Conservation (phyloP, 64 coral and sea anemone genomes). For the Pachyseris speciosa region DNA sequence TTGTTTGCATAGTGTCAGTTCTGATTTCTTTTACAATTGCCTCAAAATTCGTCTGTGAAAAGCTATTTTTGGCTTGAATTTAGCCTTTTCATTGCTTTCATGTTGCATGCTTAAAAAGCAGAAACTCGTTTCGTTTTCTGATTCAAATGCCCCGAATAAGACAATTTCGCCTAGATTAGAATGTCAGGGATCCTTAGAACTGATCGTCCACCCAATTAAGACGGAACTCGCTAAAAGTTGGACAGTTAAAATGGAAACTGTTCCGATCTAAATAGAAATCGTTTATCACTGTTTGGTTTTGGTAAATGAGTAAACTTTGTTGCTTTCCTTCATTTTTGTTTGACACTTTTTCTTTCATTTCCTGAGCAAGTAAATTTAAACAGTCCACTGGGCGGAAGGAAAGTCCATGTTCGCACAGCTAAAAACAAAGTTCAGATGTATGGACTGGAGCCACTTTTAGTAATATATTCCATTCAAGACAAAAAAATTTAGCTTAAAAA, state of each 20-base stretch:
- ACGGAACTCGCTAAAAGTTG: background rate
- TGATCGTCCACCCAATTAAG: background rate
- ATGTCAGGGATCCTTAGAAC: background rate
- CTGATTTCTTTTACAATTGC: constrained; percentile 37
- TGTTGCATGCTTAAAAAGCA: background rate
- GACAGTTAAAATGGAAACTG: constrained; percentile 37
- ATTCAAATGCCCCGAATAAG: background rate
- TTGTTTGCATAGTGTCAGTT: constrained; percentile 15
- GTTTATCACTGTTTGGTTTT: constrained; percentile 34
- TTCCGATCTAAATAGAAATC: constrained; percentile 23
- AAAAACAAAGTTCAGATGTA: too few relatives aligned
- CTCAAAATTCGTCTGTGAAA: background rate
- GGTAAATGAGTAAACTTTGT: constrained; percentile 7
- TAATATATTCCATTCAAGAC: too few relatives aligned
- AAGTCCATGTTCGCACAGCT: constrained; percentile 6
- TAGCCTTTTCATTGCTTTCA: background rate
- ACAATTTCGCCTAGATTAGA: background rate
- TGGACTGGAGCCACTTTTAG: too few relatives aligned
- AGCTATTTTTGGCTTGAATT: background rate
- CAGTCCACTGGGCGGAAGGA: background rate
- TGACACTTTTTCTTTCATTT: constrained; percentile 28
- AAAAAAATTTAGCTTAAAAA: too few relatives aligned
- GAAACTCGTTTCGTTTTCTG: background rate
- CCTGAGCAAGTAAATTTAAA: constrained; percentile 40
- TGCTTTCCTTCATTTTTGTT: background rate